These are phyloP conservation scores for Dyspetes luteomarginatus DNA, from an alignment of 2,888 invertebrate species.

Conservation along the genomic window DNA sequence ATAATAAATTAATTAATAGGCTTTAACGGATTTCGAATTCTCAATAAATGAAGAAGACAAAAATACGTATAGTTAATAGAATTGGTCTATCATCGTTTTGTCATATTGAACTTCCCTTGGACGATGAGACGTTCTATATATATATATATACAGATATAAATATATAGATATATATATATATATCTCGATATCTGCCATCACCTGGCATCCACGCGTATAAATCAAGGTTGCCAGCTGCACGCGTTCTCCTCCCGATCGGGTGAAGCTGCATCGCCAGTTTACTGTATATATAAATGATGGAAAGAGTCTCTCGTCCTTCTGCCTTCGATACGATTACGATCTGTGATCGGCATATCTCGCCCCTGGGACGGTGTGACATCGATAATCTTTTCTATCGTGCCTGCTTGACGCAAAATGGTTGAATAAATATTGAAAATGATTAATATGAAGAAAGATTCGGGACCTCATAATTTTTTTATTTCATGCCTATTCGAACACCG, in stretches of 20 bases:
- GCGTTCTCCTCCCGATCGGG: conserved; percentile 40
- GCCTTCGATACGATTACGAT: conserved; percentile 36
- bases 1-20: neutral
- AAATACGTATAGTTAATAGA: conserved; percentile 7
- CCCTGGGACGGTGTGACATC: conserved; percentile 22
- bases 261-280: conserved; percentile 33
- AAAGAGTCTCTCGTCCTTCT: conserved; percentile 5
- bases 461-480: neutral
- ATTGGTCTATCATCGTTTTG: conserved; percentile 23
- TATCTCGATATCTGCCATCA: conserved; percentile 52
- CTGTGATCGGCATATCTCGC: conserved; percentile 19
- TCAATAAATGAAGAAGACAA: neutral
- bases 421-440: conserved; percentile 9
- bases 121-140: neutral
- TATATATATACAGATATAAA: conserved; percentile 3
- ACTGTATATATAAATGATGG: conserved; percentile 4
- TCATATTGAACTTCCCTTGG: conserved; percentile 16
- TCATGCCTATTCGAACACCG: neutral
- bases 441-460: neutral
- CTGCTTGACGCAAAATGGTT: conserved; percentile 36
- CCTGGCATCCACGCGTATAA: conserved; percentile 67
- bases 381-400: conserved; percentile 45
- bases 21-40: neutral
- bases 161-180: neutral
- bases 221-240: conserved; percentile 69